These are phyloP conservation scores for Eulemur macaco DNA, from an alignment of 2,113 vertebrate species.

Conservation along the genomic window DNA sequence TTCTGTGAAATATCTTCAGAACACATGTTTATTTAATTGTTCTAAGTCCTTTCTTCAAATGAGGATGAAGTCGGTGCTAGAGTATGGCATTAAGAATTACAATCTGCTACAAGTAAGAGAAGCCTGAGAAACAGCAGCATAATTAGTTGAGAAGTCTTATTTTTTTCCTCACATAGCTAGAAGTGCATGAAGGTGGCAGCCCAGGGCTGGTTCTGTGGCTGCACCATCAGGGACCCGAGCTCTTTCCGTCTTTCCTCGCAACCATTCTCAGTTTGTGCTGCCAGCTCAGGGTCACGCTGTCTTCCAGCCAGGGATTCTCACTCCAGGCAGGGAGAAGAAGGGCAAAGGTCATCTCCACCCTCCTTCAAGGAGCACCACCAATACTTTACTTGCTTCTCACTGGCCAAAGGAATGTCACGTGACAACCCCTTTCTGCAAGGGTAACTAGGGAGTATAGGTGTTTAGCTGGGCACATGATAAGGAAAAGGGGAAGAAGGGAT, in stretches of 20 bases:
- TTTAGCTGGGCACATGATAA: neutral
- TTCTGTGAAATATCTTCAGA: neutral
- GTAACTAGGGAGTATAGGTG: neutral
- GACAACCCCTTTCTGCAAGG: neutral
- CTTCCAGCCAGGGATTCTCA: neutral
- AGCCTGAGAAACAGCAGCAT: neutral
- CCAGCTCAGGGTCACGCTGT: neutral
- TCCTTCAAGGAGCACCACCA: neutral
- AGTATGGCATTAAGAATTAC: neutral
- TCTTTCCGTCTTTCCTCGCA: neutral
- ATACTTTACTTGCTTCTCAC: neutral
- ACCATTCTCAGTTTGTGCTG: neutral
- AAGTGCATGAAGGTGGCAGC: neutral
- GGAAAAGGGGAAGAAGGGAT: neutral
- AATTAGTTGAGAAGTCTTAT: neutral
- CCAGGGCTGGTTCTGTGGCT: neutral
- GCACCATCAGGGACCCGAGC: neutral
- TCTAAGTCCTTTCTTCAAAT: neutral
- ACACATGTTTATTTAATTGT: neutral
- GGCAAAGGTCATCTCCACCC: neutral
- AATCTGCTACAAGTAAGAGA: neutral
- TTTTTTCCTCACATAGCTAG: neutral
- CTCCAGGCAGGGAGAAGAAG: neutral
- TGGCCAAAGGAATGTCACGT: neutral
- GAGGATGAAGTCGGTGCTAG: neutral